Evolutionary conservation across 2,888 invertebrate genomes (phyloP), one percentile per base, ranked within the genome.

Genomic region (Drosophila nr. perissopoda): DNA sequence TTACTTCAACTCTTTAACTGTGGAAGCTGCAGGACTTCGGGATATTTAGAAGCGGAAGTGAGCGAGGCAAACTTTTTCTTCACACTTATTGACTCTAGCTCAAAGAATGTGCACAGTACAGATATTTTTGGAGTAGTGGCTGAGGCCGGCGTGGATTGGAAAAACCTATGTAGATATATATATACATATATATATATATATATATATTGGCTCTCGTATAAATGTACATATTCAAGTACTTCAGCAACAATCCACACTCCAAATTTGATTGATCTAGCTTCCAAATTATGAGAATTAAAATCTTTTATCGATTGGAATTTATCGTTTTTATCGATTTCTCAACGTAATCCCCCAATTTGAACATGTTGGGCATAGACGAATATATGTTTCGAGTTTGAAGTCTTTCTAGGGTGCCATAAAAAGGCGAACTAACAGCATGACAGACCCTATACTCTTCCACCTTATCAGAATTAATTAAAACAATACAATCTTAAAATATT

Each of bases 201-300:
- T 11, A n/a, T n/a, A 2, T 6, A 21, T 7, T 21, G 21, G 1
- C 21, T 42, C 7, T 13, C 21, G 11, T 21, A 45, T 21, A 21
- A 21, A 21, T 21, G 13, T 25, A 13, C 4, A 25, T 42, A 45
- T 45, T 25, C 7, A 25, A 25, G 7, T 16, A 16, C 2, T 25
- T 25, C 13, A 21, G 2, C 11, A 10, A 21, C 40, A 21, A 40
- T 5, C 5, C 2, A 21, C 4, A 11, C 10, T 11, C 11, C 40
- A 40, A 21, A 11, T 11, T 40, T n/a, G 40, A n/a, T n/a, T 4
- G 1, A 4, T 40, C 21, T 11, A n/a, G n/a, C 10, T 40, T 40
- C 0, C 0, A n/a, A 38, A 2, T n/a, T 10, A 0, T 38, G 3
- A n/a, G 1, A n/a, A n/a, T 38, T 38, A 38, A 38, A 38, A 38